Base-by-base conservation (phyloP, 2,888 invertebrate species). In the Artemia sinica region DNA sequence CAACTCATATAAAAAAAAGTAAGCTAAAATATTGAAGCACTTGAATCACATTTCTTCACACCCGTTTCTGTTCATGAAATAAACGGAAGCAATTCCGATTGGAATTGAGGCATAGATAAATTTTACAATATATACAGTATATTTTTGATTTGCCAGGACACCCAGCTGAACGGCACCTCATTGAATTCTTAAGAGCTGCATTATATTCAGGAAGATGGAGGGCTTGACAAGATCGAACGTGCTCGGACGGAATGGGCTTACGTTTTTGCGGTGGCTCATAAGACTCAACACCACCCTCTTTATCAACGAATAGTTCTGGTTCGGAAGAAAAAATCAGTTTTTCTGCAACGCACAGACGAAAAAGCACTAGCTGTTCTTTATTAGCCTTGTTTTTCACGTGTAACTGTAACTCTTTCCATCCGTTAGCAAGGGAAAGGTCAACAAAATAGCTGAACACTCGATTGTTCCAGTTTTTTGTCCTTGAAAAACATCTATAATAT, bases 391-490 rank as follows among this genome's bases (percentile, higher is more conserved):
- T n/a, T n/a, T n/a, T n/a, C n/a, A n/a, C n/a, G n/a, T n/a, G n/a
- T n/a, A n/a, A n/a, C n/a, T n/a, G n/a, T n/a, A n/a, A 51, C 52
- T 51, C 52, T n/a, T 11, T 11, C 52, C 52, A 51, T 11, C 52
- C 52, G n/a, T 51, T 51, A 11, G 52, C 52, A 11, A 51, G n/a
- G 11, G 52, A 11, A 11, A 51, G n/a, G 52, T 51, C 52, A 51
- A n/a, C n/a, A 51, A 51, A 51, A 51, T 51, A n/a, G 11, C n/a
- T n/a, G n/a, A 51, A 51, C 52, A 51, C 11, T 11, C 52, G 52
- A 11, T 11, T n/a, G n/a, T 75, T 73, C 74, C 75, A 75, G 69
- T 76, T 77, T n/a, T 72, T 72, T 11, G 74, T 74, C 72, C 74
- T 74, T 52, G 71, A 71, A 68, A 73, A 73, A 13, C 74, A 73